Conservation (phyloP, 2,797 vertebrate species). For the Pangasius larnaudii region DNA sequence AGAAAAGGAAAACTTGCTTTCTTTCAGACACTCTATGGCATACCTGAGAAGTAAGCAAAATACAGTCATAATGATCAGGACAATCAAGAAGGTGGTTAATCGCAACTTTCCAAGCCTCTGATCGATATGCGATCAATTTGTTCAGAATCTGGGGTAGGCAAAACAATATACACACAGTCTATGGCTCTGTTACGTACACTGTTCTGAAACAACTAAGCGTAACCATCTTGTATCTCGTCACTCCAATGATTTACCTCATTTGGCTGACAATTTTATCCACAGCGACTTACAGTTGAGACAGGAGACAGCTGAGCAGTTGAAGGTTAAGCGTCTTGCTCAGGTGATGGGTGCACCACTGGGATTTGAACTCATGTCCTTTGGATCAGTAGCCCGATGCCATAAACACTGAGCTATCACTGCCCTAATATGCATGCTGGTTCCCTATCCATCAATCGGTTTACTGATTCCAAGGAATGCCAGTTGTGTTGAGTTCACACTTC, state of each 20-base stretch:
- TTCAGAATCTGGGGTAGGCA: too few species aligned
- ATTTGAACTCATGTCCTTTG: neutral
- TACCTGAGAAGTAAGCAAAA: conserved; percentile 76
- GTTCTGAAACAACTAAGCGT: neutral
- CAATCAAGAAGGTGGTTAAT: neutral
- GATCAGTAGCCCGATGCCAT: neutral
- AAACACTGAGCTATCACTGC: neutral
- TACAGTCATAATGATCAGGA: neutral
- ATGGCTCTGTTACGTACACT: neutral
- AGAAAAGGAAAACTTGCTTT: conserved; percentile 89
- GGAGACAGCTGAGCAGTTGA: neutral
- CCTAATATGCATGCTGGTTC: neutral
- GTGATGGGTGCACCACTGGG: neutral
- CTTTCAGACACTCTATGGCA: conserved; percentile 90
- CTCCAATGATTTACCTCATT: neutral
- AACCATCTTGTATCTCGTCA: neutral
- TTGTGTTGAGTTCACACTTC: neutral
- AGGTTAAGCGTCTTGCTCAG: neutral
- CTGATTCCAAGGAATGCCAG: neutral
- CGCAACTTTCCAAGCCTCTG: neutral
- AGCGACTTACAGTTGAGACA: neutral
- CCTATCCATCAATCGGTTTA: neutral
- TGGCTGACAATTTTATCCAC: neutral
- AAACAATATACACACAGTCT: too few species aligned
- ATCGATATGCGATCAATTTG: too few species aligned